Percentiles rank a stretch among this genome's conserved stretches.
These are phyloP conservation scores for Gymnodraco acuticeps DNA, from an alignment of 2,797 vertebrate species.

Conservation along the genomic window DNA sequence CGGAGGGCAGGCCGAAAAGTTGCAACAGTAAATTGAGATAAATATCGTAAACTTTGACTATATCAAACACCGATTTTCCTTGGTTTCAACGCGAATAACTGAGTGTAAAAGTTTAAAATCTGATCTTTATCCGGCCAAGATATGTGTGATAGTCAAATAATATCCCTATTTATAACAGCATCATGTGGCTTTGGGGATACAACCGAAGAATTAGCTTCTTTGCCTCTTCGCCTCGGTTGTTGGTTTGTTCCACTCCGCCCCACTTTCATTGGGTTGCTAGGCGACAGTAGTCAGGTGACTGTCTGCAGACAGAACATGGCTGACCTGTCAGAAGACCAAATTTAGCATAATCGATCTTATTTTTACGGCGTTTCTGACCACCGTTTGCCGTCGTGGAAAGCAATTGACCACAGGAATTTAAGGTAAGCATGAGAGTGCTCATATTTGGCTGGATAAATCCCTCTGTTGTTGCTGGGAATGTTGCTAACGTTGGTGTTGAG, in stretches of 20 bases:
- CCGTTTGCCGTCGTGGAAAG: constrained; percentile 48
- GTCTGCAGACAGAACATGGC: constrained; percentile 86
- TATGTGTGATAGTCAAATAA: neutral
- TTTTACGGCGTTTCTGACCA: constrained; percentile 57
- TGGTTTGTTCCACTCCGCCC: constrained; percentile 58
- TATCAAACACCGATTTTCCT: neutral
- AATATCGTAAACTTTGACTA: neutral
- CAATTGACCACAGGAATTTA: constrained; percentile 41
- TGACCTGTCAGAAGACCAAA: constrained; percentile 83
- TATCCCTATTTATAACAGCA: too few relatives aligned
- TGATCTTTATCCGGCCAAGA: neutral
- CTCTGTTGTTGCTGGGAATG: neutral
- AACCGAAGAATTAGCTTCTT: neutral
- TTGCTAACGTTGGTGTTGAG: constrained; percentile 46
- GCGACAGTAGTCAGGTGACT: constrained; percentile 87
- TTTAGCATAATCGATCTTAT: constrained; percentile 75
- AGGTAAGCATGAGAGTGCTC: constrained; percentile 64
- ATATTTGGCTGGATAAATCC: neutral
- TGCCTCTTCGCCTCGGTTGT: neutral
- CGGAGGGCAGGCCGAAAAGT: too few relatives aligned
- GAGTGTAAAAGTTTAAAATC: neutral
- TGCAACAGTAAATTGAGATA: too few relatives aligned
- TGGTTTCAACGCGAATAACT: neutral
- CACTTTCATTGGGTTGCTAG: constrained; percentile 73
- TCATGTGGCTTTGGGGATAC: neutral